Percentiles rank a stretch among this genome's conserved stretches.
Conservation (phyloP, 2,113 vertebrate genomes). For the Pampusana beccarii region DNA sequence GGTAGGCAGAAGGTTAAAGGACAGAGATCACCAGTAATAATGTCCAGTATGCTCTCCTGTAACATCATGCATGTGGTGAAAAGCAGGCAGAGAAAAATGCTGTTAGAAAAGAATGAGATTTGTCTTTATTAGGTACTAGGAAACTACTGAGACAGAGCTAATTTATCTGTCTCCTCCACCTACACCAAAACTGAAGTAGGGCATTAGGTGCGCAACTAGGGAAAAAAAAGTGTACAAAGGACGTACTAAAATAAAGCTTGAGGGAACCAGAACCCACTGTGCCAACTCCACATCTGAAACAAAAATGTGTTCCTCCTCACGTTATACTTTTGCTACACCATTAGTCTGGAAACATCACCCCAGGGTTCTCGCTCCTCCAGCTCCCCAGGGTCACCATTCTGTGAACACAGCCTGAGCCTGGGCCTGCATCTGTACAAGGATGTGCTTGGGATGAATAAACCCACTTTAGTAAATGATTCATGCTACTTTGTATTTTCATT, state of each 20-base stretch:
- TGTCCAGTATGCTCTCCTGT: background rate
- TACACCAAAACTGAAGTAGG: background rate
- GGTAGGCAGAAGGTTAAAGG: background rate
- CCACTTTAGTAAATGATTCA: background rate
- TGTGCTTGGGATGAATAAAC: background rate
- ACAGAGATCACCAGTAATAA: background rate
- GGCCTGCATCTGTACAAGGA: background rate
- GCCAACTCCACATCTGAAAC: background rate
- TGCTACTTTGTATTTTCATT: background rate
- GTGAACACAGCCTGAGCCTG: background rate
- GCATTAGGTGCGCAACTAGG: background rate
- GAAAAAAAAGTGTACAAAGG: background rate
- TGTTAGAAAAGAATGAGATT: background rate
- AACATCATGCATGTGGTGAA: background rate
- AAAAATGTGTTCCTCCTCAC: background rate
- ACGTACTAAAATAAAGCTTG: background rate
- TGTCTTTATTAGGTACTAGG: background rate
- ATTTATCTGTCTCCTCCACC: background rate
- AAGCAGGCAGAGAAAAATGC: background rate
- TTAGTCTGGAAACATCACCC: background rate
- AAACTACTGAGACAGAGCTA: background rate
- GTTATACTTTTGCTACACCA: background rate
- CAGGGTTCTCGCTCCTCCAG: background rate
- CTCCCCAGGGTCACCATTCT: background rate
- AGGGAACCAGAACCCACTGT: background rate